These are phyloP conservation scores for Podargus strigoides DNA, from an alignment of 2,797 vertebrate genomes.

Conservation along the genomic window DNA sequence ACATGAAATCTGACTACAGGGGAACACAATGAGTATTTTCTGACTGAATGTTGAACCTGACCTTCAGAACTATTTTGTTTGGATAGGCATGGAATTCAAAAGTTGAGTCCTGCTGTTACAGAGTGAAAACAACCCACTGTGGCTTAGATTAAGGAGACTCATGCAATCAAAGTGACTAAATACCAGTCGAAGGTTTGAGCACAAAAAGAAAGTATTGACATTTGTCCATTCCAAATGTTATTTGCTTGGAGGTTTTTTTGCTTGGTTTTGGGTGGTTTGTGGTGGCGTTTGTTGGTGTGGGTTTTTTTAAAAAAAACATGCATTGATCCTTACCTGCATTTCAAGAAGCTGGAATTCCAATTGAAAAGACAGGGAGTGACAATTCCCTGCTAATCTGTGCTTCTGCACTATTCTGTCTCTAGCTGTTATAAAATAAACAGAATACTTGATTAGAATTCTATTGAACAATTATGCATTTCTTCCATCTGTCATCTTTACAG, in stretches of 20 bases:
- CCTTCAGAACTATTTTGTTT: not conserved
- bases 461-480: not conserved
- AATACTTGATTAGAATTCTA: not conserved
- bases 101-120: not conserved
- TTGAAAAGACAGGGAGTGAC: slow-evolving; percentile 78
- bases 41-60: not conserved
- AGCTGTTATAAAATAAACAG: slow-evolving; percentile 63
- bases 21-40: rapidly evolving
- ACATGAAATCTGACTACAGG: not conserved
- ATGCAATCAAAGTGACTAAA: not conserved
- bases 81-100: not conserved
- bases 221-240: not conserved
- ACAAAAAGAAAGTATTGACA: not conserved
- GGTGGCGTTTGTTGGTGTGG: not conserved
- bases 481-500: not conserved
- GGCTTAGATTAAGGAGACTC: not conserved
- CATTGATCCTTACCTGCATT: slow-evolving; percentile 73
- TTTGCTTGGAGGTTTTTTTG: not conserved
- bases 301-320: not conserved
- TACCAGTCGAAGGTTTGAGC: not conserved
- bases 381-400: slow-evolving; percentile 78
- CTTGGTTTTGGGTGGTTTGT: not conserved
- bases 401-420: slow-evolving; percentile 65
- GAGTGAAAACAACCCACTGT: not conserved
- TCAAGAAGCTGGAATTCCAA: slow-evolving; percentile 85